phyloP scores from a whole-genome alignment of 2,888 invertebrate genomes.

The Heliconius ethilla region DNA sequence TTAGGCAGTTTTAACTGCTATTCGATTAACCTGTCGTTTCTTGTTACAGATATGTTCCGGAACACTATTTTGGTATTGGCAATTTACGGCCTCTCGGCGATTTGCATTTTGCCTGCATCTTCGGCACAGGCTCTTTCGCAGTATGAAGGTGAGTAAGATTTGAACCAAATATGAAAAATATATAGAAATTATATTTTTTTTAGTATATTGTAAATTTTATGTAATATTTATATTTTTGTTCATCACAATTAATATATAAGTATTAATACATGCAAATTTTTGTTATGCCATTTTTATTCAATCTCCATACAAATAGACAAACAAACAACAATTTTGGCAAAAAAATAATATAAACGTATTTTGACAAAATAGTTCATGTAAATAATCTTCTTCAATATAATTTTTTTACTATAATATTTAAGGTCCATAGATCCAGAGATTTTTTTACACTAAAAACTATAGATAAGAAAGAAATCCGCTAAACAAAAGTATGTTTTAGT shows the following conservation, averaged over 20 bases:
- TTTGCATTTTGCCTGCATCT: conserved; percentile 62
- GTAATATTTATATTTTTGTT: background rate
- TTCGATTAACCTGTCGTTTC: background rate
- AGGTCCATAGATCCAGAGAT: background rate
- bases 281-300: background rate
- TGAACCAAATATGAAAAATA: background rate
- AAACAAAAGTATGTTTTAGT: too few species aligned
- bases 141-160: conserved; percentile 64
- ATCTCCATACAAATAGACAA: background rate
- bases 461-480: background rate
- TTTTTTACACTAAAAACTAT: too few species aligned
- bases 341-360: background rate
- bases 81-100: conserved; percentile 64
- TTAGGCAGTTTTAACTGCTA: too few species aligned
- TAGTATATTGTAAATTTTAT: background rate
- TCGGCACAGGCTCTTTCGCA: conserved; percentile 65
- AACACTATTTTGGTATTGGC: conserved; percentile 63
- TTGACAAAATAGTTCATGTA: too few species aligned
- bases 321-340: background rate
- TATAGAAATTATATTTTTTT: background rate
- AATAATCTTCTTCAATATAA: too few species aligned
- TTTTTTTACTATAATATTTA: background rate
- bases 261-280: background rate
- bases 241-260: too few species aligned
- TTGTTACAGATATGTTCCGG: conserved; percentile 74